phyloP scores from a whole-genome alignment of 2,888 invertebrate species.

The Callosobruchus maculatus region DNA sequence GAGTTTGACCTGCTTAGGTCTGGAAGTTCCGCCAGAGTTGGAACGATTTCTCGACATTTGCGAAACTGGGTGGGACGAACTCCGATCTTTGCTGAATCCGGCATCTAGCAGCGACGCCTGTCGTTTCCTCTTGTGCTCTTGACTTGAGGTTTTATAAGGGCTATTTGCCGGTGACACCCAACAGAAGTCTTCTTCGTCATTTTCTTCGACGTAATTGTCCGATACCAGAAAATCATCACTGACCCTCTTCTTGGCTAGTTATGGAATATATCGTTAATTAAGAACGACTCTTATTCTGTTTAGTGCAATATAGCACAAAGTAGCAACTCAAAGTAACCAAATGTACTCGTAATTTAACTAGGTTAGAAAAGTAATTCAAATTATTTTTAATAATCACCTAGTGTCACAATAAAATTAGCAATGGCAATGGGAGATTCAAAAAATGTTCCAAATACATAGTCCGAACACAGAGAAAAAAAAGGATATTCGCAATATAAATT shows the following conservation, averaged over 20 bases:
- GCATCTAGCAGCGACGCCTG: slow-evolving; percentile 64
- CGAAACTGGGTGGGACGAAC: slow-evolving; percentile 3
- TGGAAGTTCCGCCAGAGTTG: slow-evolving; percentile 15
- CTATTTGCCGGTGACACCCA: background rate
- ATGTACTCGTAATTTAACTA: too few species aligned
- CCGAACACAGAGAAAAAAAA: too few species aligned
- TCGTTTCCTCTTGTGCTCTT: slow-evolving; percentile 36
- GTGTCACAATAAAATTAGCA: too few species aligned
- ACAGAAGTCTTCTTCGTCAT: background rate
- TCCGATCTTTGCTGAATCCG: slow-evolving; percentile 54
- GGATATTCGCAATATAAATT: too few species aligned
- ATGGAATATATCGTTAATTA: too few species aligned
- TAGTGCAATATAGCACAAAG: too few species aligned
- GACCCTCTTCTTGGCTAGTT: slow-evolving; percentile 4
- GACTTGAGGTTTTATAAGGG: background rate
- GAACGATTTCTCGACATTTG: slow-evolving; percentile 6
- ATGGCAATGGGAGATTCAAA: too few species aligned
- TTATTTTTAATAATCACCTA: too few species aligned
- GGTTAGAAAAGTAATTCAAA: too few species aligned
- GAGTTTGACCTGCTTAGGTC: slow-evolving; percentile 31
- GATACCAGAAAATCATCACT: background rate
- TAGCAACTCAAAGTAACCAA: too few species aligned
- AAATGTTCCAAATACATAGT: too few species aligned
- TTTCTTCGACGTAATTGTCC: slow-evolving; percentile 2
- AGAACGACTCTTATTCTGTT: too few species aligned